Evolutionary conservation across 2,113 vertebrate species (phyloP), one percentile per base, ranked within the genome.

Genomic region (Sorex araneus): DNA sequence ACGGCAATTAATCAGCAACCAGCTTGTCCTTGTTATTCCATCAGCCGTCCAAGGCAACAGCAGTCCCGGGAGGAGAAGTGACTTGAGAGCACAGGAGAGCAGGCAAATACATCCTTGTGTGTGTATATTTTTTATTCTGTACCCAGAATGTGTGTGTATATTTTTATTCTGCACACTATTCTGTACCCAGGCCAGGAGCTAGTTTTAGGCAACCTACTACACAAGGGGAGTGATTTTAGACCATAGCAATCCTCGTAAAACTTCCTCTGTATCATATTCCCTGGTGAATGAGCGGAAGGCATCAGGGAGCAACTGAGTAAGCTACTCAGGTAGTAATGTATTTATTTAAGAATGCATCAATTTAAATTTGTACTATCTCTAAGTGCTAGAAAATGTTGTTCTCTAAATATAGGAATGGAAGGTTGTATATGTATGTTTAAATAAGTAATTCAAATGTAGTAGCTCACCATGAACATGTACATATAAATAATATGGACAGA

Each of bases 201-300:
- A 27, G 21, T 6, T 28, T 50, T 34, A 79, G 21, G n/a, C 9
- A 50, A 19, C 4, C 23, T 7, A 36, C 1, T 54, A 13, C 25
- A 43, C 47, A 73, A 64, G 6, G 0, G 0, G 0, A 27, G 30
- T 6, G 21, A 79, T n/a, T 5, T 1, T 15, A 0, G 15, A 85
- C 67, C 2, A 47, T 9, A 2, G 4, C 43, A 64, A 63, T 1
- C 2, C n/a, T 4, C 4, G 40, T 40, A 40, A 40, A 57, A 34
- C 3, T 23, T 1, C n/a, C 13, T 21, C 30, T 34, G 60, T 3
- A 18, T 40, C 54, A 8, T 63, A 63, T 60, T 81, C 45, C 11
- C 4, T 77, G 18, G 4, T 43, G 4, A 74, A 12, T 28, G 57
- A 81, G 64, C 5, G 13, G 1, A 4, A 70, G 28, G 2, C 0